Evolutionary conservation across 2,888 invertebrate species (phyloP), one percentile per base, ranked within the genome.

Genomic region (Lithophane leautieri): DNA sequence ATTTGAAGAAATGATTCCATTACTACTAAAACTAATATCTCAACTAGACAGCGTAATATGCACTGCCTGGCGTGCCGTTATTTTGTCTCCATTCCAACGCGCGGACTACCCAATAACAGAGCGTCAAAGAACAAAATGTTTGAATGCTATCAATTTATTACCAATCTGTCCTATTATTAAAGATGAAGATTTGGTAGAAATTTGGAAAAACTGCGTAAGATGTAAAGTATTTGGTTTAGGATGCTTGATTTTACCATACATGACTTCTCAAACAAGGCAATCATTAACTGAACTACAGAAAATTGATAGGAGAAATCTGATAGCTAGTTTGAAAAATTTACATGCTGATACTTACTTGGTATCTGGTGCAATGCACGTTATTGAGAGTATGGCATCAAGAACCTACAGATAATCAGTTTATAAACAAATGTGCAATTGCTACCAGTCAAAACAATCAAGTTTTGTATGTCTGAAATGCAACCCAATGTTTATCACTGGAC

Each of bases 61-160:
- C 78, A 90, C 93, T 42, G 95, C 96, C 69, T 97, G 96, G 96
- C 93, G 94, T 70, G 92, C 95, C 14, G 92, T 96, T 80, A 92
- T 96, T 72, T 86, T 96, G 77, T 92, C 93, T 63, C 97, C 97
- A 28, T 97, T 97, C 81, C 94, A 95, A 91, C 92, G 92, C 14
- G 96, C 96, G 2, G 97, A 97, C 87, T 95, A 95, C 85, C 96
- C 97, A 52, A 94, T 97, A 69, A 96, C 96, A 56, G 96, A 95
- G 81, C 93, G 93, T 50, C 97, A 97, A 89, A 95, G 93, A 89
- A 81, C 84, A 0, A 95, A 94, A 83, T 97, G 97, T 89, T 87
- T 96, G 50, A 94, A 94, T 82, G 93, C 94, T 71, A 90, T 97
- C 76, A 97, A 96, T 91, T 90, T 96, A 73, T 90, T 97, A 78